These are phyloP conservation scores for Psephotus haematonotus DNA, from an alignment of 2,113 vertebrate species.

Conservation along the genomic window DNA sequence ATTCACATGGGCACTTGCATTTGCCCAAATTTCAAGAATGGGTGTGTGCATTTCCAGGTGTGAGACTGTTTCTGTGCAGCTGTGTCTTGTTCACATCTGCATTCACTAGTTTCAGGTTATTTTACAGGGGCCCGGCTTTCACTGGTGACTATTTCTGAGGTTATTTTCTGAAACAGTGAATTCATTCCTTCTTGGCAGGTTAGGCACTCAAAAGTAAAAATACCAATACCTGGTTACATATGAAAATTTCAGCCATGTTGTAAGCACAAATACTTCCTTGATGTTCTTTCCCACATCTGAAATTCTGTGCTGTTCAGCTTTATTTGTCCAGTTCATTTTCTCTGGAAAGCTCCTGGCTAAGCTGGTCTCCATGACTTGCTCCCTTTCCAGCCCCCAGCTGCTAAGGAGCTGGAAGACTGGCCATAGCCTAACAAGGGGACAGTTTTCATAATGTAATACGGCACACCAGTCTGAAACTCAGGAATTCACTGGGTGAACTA, in stretches of 20 bases:
- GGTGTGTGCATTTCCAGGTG: not conserved
- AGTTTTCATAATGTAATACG: not conserved
- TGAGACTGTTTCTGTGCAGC: not conserved
- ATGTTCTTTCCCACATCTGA: not conserved
- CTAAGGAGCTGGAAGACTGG: not conserved
- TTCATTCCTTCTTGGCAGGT: not conserved
- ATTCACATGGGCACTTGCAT: fast-evolving
- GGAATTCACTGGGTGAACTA: not conserved
- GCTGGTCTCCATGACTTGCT: not conserved
- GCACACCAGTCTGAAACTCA: not conserved
- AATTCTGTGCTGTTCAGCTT: not conserved
- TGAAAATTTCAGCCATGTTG: not conserved
- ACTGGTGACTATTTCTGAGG: not conserved
- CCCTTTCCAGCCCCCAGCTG: not conserved
- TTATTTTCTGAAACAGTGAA: not conserved
- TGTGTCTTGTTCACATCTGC: not conserved
- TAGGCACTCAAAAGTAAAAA: not conserved
- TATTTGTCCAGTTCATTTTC: not conserved
- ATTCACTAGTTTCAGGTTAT: not conserved
- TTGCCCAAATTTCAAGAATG: not conserved
- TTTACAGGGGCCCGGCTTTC: not conserved
- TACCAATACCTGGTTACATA: not conserved
- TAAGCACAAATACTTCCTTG: not conserved
- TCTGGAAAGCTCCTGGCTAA: not conserved
- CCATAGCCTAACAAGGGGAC: fast-evolving